These are phyloP conservation scores for Halcyon senegalensis DNA, from an alignment of 2,113 vertebrate species.

Conservation along the genomic window DNA sequence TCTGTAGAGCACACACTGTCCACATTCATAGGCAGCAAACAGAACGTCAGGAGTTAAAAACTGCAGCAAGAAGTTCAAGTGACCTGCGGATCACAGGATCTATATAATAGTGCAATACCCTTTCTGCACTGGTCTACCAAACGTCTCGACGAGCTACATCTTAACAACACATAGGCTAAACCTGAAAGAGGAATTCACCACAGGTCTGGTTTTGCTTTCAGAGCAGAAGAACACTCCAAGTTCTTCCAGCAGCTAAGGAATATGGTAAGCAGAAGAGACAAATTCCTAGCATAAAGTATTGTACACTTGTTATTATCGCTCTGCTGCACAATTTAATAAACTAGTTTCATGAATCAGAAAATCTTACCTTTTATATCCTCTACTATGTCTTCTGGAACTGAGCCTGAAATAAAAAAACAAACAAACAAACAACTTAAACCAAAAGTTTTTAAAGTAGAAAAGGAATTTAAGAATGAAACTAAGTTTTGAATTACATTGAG, in stretches of 20 bases:
- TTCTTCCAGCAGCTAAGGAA: background rate
- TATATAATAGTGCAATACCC: background rate
- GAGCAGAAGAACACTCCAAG: background rate
- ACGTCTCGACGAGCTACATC: rapidly evolving
- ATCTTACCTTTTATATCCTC: slow-evolving; percentile 95
- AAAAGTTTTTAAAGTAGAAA: background rate
- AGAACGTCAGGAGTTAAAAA: background rate
- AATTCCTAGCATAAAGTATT: background rate
- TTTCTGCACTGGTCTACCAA: background rate
- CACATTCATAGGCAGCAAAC: background rate
- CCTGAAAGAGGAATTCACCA: background rate
- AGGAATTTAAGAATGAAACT: background rate
- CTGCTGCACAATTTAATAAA: background rate
- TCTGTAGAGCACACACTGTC: background rate
- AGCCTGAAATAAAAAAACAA: slow-evolving; percentile 76
- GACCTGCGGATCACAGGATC: background rate
- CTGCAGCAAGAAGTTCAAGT: background rate
- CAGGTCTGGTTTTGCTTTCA: background rate
- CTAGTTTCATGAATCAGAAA: background rate
- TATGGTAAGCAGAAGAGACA: background rate
- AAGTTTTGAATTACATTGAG: background rate
- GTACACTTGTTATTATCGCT: background rate
- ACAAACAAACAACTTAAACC: background rate
- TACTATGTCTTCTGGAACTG: slow-evolving; percentile 90
- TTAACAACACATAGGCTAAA: background rate